A percentile compares a stretch with the other conserved stretches of the same genome.
These are phyloP conservation scores for Ia io DNA, from an alignment of 2,113 vertebrate species.

Conservation along the genomic window DNA sequence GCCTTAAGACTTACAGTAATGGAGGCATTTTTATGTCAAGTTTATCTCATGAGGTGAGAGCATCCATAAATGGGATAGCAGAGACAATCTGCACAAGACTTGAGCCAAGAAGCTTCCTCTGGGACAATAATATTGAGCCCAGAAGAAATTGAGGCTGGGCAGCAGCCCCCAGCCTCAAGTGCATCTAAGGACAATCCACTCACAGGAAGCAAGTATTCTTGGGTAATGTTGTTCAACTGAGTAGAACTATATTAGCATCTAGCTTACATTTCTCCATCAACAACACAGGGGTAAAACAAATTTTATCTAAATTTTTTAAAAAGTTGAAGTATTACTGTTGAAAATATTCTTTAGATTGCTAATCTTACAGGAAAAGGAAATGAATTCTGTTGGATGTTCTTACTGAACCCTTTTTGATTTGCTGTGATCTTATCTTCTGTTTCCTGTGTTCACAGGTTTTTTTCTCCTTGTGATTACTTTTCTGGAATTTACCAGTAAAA, in stretches of 20 bases:
- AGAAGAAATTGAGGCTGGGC: not conserved
- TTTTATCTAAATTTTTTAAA: not conserved
- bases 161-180: not conserved
- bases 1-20: not conserved
- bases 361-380: constrained; percentile 14
- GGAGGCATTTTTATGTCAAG: not conserved
- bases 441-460: not conserved
- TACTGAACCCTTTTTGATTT: not conserved
- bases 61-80: not conserved
- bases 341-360: not conserved
- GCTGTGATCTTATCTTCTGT: not conserved
- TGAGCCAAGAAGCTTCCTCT: not conserved
- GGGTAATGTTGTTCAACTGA: not conserved
- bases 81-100: not conserved
- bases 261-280: constrained; percentile 1
- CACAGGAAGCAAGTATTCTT: not conserved
- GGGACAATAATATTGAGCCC: not conserved
- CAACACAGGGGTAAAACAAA: not conserved
- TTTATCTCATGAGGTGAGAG: not conserved
- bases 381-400: not conserved
- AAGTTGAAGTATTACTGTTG: not conserved
- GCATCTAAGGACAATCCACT: not conserved
- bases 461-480: not conserved
- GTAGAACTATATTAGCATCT: not conserved
- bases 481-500: not conserved